phyloP scores from a whole-genome alignment of 2,797 vertebrate genomes.

The Numenius phaeopus region DNA sequence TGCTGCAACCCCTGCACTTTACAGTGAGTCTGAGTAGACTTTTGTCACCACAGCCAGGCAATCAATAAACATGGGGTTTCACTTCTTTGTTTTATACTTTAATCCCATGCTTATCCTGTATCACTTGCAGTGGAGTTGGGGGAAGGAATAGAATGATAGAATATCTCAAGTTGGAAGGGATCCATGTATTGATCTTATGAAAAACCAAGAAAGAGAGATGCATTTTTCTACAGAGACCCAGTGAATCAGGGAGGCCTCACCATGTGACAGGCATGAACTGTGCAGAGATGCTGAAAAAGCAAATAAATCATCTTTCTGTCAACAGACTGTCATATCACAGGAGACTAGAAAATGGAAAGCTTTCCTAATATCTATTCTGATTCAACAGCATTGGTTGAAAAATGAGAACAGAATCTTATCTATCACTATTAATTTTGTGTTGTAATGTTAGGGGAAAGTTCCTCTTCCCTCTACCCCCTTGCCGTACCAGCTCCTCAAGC shows the following conservation, averaged over 20 bases:
- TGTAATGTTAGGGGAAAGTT: neutral
- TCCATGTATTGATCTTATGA: neutral
- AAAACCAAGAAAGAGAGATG: neutral
- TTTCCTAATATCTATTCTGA: neutral
- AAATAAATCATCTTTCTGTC: constrained; percentile 5
- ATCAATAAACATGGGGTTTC: neutral
- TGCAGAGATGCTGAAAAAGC: neutral
- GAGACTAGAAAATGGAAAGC: neutral
- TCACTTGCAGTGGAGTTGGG: neutral
- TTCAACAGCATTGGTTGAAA: neutral
- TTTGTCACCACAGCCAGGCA: neutral
- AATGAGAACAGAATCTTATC: neutral
- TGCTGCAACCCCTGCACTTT: neutral
- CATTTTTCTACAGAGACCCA: neutral
- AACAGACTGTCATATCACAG: neutral
- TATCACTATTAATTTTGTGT: neutral
- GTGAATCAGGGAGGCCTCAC: neutral
- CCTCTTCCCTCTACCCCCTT: neutral
- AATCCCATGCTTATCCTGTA: neutral
- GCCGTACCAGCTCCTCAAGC: neutral
- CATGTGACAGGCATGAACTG: neutral
- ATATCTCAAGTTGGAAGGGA: neutral
- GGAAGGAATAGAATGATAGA: neutral
- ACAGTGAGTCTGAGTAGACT: neutral
- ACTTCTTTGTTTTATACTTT: neutral